phyloP scores from a whole-genome alignment of 2,113 vertebrate species.

The Proterorhinus semilunaris region DNA sequence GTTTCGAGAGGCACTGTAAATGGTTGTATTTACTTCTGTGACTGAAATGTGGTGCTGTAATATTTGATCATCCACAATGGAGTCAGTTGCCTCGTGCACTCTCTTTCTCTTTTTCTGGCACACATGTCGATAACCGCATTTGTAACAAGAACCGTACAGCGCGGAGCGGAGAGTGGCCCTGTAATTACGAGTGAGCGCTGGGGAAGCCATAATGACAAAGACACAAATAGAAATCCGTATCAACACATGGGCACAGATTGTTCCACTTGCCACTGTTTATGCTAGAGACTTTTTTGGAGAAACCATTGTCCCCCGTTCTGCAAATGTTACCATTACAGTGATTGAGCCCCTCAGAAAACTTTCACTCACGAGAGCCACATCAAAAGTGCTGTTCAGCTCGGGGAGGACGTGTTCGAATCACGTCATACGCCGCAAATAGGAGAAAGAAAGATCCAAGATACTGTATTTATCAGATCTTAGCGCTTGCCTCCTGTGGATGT shows the following conservation, averaged over 20 bases:
- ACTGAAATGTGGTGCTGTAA: constrained; percentile 8
- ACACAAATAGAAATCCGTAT: constrained; percentile 74
- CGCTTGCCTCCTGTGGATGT: too few species aligned
- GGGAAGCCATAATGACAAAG: constrained; percentile 72
- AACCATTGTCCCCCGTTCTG: constrained; percentile 56
- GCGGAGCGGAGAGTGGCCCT: constrained; percentile 44
- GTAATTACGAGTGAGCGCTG: constrained; percentile 66
- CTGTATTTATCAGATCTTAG: neutral
- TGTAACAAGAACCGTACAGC: constrained; percentile 68
- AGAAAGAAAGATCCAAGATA: neutral
- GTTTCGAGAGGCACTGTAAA: too few species aligned
- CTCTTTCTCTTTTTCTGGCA: constrained; percentile 60
- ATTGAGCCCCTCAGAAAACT: constrained; percentile 53
- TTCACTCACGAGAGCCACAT: constrained; percentile 51
- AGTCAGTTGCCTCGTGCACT: constrained; percentile 50
- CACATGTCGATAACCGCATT: constrained; percentile 73
- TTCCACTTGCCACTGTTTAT: constrained; percentile 60
- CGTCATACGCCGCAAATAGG: neutral
- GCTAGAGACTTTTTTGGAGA: constrained; percentile 34
- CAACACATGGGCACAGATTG: constrained; percentile 70
- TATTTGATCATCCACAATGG: constrained; percentile 40
- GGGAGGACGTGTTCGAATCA: constrained; percentile 28
- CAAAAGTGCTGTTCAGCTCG: constrained; percentile 40
- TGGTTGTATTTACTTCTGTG: too few species aligned
- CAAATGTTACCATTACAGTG: constrained; percentile 56